Evolutionary conservation across 2,797 vertebrate genomes (phyloP).

Genomic region (Furcifer pardalis): DNA sequence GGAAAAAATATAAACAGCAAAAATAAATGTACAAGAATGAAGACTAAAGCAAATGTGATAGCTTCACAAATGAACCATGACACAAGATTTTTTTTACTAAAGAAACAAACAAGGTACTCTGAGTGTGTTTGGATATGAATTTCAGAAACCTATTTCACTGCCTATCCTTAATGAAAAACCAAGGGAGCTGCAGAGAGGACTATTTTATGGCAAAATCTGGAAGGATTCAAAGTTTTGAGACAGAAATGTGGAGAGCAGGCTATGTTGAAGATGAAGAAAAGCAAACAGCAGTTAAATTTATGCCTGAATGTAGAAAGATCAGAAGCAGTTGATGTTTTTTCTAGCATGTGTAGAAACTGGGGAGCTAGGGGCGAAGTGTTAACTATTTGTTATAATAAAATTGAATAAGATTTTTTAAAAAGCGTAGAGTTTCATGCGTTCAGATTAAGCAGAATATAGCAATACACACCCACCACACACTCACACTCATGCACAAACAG

Average conservation of each 20-base stretch:
- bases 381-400: conserved; percentile 12
- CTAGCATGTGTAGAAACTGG: neutral
- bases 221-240: neutral
- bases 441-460: neutral
- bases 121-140: too few relatives aligned
- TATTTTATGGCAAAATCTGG: neutral
- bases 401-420: neutral
- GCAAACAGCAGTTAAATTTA: neutral
- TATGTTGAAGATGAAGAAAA: neutral
- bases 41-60: too few relatives aligned
- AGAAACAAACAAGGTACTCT: neutral
- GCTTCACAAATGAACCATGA: too few relatives aligned
- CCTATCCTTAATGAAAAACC: neutral
- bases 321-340: neutral
- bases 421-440: neutral
- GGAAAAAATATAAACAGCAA: too few relatives aligned
- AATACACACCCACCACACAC: neutral
- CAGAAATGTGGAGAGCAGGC: neutral
- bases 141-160: neutral
- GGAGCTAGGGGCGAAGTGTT: neutral
- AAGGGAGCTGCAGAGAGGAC: neutral
- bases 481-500: neutral
- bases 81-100: neutral
- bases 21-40: too few relatives aligned
- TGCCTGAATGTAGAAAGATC: neutral